A percentile compares a stretch with the other conserved stretches of the same genome.
Evolutionary conservation across 2,113 vertebrate genomes (phyloP).

Genomic region (Eira barbara): DNA sequence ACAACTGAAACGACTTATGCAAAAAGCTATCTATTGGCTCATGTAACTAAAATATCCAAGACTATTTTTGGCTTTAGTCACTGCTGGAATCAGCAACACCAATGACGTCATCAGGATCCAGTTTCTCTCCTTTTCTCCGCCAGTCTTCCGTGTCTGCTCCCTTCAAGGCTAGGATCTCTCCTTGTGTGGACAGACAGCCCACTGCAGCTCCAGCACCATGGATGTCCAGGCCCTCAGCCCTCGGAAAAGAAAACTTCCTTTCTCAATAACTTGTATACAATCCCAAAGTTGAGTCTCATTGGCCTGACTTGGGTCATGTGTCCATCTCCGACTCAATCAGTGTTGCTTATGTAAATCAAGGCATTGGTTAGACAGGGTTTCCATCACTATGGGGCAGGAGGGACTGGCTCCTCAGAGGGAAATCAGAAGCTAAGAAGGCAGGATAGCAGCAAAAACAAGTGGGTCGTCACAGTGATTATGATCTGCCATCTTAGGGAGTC

Average conservation of each 20-base stretch:
- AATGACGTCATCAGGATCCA: neutral
- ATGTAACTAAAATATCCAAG: neutral
- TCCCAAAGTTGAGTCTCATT: neutral
- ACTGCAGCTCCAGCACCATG: fast-evolving
- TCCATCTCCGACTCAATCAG: neutral
- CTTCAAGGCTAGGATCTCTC: neutral
- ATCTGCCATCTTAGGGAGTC: neutral
- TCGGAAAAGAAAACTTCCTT: neutral
- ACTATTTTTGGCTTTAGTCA: neutral
- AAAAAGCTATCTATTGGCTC: neutral
- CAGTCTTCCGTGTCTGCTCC: neutral
- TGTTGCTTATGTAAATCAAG: neutral
- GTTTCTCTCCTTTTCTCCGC: neutral
- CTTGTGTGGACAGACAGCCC: neutral
- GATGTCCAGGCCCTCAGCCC: neutral
- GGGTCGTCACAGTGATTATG: fast-evolving
- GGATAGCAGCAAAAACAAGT: neutral
- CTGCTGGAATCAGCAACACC: neutral
- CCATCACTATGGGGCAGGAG: too few relatives aligned
- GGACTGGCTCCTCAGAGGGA: neutral
- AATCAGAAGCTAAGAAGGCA: neutral
- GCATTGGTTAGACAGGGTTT: neutral
- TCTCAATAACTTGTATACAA: neutral
- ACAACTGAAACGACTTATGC: neutral
- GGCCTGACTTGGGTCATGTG: neutral